Evolutionary conservation across 2,888 invertebrate species (phyloP).

Genomic region (Volucella bombylans): DNA sequence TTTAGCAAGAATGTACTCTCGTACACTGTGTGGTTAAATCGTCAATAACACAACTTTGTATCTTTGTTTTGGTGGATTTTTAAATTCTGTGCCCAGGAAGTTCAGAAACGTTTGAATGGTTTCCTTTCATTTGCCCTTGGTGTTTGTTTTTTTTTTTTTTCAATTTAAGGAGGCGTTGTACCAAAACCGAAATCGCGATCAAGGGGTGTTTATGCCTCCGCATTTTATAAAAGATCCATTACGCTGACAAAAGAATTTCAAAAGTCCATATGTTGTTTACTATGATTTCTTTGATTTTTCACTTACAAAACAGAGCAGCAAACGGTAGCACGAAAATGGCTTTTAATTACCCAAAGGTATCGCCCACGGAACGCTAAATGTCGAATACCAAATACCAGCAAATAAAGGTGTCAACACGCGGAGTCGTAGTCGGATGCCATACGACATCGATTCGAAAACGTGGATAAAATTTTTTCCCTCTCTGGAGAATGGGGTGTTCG

Average conservation of each 20-base stretch:
- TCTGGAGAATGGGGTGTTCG: constrained; percentile 1
- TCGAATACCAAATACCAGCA: not conserved
- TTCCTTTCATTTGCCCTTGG: not conserved
- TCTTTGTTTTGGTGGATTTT: not conserved
- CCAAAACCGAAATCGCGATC: not conserved
- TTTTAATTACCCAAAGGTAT: constrained; percentile 42
- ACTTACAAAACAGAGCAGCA: constrained; percentile 3
- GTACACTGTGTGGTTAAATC: not conserved
- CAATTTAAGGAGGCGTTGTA: constrained; percentile 25
- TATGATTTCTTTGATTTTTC: not conserved
- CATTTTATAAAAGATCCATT: not conserved
- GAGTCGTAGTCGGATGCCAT: not conserved
- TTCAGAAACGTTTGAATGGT: too few species aligned
- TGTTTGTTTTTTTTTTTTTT: constrained; percentile 10
- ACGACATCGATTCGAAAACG: constrained; percentile 18
- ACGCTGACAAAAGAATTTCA: not conserved
- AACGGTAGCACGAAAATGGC: constrained; percentile 6
- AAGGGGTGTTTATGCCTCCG: not conserved
- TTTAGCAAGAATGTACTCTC: not conserved
- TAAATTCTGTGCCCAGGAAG: too few species aligned
- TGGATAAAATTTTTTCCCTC: not conserved
- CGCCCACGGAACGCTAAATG: constrained; percentile 11
- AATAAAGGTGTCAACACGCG: constrained; percentile 59
- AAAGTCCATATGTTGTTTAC: constrained; percentile 1
- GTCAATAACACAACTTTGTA: not conserved